A percentile compares a stretch with the other conserved stretches of the same genome.
phyloP scores from a whole-genome alignment of 2,888 invertebrate genomes.

The Netelia virgata region DNA sequence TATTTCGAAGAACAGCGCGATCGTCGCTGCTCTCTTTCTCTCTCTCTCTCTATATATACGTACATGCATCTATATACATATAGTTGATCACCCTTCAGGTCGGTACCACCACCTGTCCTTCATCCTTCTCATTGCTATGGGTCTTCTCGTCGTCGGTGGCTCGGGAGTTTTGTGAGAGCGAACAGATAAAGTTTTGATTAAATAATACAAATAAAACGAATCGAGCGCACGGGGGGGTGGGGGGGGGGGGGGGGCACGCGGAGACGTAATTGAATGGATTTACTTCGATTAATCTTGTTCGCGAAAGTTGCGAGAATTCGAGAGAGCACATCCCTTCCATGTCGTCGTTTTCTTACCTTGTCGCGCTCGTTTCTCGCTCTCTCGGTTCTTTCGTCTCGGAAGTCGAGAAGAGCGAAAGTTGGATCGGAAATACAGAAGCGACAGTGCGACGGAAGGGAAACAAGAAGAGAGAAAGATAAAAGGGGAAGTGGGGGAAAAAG shows the following conservation, averaged over 20 bases:
- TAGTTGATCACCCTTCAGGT: constrained; percentile 10
- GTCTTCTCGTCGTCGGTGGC: constrained; percentile 26
- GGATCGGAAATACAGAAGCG: constrained; percentile 34
- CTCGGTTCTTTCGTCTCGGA: neutral
- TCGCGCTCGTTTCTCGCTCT: constrained; percentile 11
- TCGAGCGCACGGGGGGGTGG: constrained; percentile 9
- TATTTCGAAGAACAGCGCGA: constrained; percentile 26
- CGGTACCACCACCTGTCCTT: constrained; percentile 10
- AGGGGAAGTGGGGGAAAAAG: constrained; percentile 9
- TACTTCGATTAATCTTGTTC: constrained; percentile 68
- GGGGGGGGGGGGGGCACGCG: constrained; percentile 24
- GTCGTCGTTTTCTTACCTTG: neutral
- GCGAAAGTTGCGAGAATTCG: constrained; percentile 63
- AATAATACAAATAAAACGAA: constrained; percentile 68
- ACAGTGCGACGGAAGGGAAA: neutral
- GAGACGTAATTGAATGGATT: constrained; percentile 66
- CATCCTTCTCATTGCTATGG: neutral
- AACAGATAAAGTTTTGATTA: constrained; percentile 67
- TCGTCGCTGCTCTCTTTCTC: constrained; percentile 24
- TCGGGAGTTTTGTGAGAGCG: constrained; percentile 42
- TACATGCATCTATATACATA: neutral
- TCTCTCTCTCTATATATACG: neutral
- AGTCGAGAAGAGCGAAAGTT: constrained; percentile 47
- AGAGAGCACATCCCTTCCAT: constrained; percentile 38
- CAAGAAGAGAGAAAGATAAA: neutral